Conservation (phyloP, 2,797 vertebrate species). For the Microctenopoma steveboyesi region DNA sequence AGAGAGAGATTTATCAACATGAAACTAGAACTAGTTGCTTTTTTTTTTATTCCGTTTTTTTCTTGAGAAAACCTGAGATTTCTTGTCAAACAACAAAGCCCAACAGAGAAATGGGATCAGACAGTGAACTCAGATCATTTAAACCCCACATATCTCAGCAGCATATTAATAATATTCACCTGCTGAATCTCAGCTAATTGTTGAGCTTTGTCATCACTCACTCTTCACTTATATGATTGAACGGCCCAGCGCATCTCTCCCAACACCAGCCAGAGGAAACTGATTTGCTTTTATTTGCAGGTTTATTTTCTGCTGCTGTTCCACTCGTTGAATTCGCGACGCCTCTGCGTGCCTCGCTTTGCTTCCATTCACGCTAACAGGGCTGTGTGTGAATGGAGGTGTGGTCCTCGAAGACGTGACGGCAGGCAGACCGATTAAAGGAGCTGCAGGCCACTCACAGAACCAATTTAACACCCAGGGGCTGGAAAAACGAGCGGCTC, state of each 20-base stretch:
- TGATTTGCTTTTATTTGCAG: slow-evolving; percentile 43
- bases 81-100: too few species aligned
- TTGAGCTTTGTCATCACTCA: slow-evolving; percentile 25
- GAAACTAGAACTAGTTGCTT: too few species aligned
- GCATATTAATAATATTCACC: neutral
- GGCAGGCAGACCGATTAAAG: slow-evolving; percentile 23
- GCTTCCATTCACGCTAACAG: slow-evolving; percentile 34
- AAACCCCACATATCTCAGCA: too few species aligned
- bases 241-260: neutral
- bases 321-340: slow-evolving; percentile 30
- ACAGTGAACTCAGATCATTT: too few species aligned
- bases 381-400: slow-evolving; percentile 22
- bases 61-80: too few species aligned
- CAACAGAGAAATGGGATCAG: too few species aligned
- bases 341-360: slow-evolving; percentile 30
- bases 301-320: slow-evolving; percentile 40
- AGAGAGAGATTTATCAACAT: too few species aligned
- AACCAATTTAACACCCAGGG: slow-evolving; percentile 30
- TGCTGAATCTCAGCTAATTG: slow-evolving; percentile 19
- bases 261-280: slow-evolving; percentile 29
- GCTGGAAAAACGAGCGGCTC: slow-evolving; percentile 17
- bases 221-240: slow-evolving; percentile 11
- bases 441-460: slow-evolving; percentile 10
- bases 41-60: too few species aligned
- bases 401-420: slow-evolving; percentile 13